A percentile compares a stretch with the other conserved stretches of the same genome.
Conservation (phyloP, 2,888 invertebrate species). For the Siphlonurus alternatus region DNA sequence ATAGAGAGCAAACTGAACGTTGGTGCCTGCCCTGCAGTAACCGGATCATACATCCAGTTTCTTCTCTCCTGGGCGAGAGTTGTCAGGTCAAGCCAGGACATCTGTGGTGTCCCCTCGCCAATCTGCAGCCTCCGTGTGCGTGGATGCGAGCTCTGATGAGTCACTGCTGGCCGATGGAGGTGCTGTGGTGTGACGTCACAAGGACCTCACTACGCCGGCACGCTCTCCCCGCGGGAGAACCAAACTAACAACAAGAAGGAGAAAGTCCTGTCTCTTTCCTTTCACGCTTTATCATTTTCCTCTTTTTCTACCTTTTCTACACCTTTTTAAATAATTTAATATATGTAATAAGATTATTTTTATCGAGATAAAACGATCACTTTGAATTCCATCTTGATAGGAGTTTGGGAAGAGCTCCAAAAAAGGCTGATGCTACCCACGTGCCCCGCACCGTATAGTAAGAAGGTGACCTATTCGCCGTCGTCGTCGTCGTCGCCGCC, state of each 20-base stretch:
- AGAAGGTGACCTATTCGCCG: neutral
- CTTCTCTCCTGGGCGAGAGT: too few species aligned
- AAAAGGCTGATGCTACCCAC: neutral
- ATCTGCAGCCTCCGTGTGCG: neutral
- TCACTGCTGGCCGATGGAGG: too few species aligned
- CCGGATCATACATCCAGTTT: too few species aligned
- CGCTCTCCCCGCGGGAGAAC: neutral
- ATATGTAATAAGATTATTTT: neutral
- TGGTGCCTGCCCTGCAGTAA: too few species aligned
- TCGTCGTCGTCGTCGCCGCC: too few species aligned
- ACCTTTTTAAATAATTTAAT: neutral
- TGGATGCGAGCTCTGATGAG: too few species aligned
- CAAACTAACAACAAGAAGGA: neutral
- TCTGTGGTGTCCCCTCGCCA: neutral
- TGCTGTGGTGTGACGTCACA: neutral
- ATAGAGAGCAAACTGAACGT: too few species aligned
- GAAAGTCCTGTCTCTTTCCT: neutral
- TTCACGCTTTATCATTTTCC: neutral
- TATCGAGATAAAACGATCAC: neutral
- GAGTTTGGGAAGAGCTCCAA: neutral
- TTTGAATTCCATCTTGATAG: neutral
- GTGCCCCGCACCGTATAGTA: neutral
- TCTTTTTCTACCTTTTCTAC: neutral
- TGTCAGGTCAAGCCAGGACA: neutral
- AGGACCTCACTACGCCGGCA: neutral